A percentile compares a stretch with the other conserved stretches of the same genome.
These are phyloP conservation scores for Calosoma granatense DNA, from an alignment of 1,140 invertebrate species.

Conservation along the genomic window DNA sequence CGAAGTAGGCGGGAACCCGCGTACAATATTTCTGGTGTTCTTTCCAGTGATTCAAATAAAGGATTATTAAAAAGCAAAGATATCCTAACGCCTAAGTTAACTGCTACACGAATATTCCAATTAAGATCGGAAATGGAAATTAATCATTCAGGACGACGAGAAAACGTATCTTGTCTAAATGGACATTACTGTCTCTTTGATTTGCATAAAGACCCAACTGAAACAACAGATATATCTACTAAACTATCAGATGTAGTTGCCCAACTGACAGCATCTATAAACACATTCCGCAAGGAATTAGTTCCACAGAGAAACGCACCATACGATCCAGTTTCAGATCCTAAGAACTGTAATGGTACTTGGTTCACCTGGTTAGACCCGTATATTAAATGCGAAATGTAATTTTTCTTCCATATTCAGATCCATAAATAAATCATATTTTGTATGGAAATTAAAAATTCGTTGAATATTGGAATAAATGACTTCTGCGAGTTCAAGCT, in stretches of 20 bases:
- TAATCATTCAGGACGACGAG: not conserved
- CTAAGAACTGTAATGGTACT: constrained; percentile 29
- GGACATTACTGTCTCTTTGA: constrained; percentile 62
- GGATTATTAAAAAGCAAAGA: constrained; percentile 39
- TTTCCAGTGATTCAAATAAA: constrained; percentile 36
- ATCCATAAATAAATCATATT: too few relatives aligned
- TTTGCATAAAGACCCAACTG: constrained; percentile 71
- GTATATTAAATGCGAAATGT: not conserved
- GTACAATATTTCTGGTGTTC: constrained; percentile 42
- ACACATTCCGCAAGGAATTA: constrained; percentile 24
- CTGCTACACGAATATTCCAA: not conserved
- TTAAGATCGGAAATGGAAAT: constrained; percentile 6
- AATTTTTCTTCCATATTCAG: too few relatives aligned
- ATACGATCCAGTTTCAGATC: constrained; percentile 32
- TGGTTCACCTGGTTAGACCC: constrained; percentile 38
- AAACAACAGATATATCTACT: constrained; percentile 62
- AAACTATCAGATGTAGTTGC: constrained; percentile 27
- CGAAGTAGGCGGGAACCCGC: constrained; percentile 31
- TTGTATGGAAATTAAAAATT: too few relatives aligned
- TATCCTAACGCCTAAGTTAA: constrained; percentile 29
- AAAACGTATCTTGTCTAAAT: not conserved
- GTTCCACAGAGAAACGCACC: constrained; percentile 24
- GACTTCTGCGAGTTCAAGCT: too few relatives aligned
- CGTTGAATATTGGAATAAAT: too few relatives aligned
- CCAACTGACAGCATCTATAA: constrained; percentile 25